These are phyloP conservation scores for Pachycephala philippinensis DNA, from an alignment of 2,113 vertebrate genomes.

Conservation along the genomic window DNA sequence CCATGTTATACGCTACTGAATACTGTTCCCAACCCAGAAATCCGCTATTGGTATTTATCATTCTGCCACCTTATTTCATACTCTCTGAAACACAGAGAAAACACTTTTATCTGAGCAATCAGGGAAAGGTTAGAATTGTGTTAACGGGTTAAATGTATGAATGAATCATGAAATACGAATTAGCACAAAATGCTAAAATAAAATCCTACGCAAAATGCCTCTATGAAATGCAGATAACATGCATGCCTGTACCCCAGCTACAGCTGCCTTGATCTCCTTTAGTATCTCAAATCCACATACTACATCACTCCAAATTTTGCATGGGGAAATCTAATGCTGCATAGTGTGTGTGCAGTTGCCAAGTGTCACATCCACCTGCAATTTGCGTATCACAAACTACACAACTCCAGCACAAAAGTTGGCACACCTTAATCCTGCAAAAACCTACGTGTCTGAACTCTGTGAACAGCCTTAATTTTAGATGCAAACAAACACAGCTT, in stretches of 20 bases:
- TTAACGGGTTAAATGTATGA: background rate
- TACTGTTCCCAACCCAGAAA: constrained; percentile 1
- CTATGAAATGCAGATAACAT: background rate
- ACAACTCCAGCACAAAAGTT: background rate
- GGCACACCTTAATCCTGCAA: background rate
- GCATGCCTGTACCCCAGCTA: background rate
- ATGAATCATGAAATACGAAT: background rate
- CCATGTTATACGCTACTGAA: background rate
- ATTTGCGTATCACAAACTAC: background rate
- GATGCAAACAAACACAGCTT: background rate
- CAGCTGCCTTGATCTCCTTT: background rate
- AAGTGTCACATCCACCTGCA: background rate
- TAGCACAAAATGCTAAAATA: background rate
- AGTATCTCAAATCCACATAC: background rate
- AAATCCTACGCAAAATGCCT: background rate
- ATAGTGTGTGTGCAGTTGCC: background rate
- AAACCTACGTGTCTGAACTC: background rate
- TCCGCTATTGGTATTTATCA: constrained; percentile 10
- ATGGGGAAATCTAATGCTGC: background rate
- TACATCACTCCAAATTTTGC: background rate
- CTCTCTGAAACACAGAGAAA: background rate
- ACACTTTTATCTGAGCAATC: background rate
- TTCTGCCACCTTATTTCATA: constrained; percentile 33
- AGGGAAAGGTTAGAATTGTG: background rate
- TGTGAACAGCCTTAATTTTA: background rate